These are phyloP conservation scores for Pteropus alecto DNA, from an alignment of 2,113 vertebrate species.

Conservation along the genomic window DNA sequence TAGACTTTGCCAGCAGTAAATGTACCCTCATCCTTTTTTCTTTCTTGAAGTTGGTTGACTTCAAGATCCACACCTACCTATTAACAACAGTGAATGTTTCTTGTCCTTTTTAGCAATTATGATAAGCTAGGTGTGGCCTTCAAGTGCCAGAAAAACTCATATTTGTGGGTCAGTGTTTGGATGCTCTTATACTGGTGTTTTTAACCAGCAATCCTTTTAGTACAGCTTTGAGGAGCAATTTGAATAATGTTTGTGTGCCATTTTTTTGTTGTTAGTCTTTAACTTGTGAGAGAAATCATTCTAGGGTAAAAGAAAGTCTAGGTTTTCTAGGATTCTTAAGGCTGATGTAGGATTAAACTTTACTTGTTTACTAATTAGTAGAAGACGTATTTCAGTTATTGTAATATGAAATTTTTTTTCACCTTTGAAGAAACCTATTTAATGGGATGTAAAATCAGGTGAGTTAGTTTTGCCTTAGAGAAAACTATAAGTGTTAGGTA, in stretches of 20 bases:
- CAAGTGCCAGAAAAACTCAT: not conserved
- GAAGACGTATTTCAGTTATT: not conserved
- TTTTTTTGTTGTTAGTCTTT: not conserved
- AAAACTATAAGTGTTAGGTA: not conserved
- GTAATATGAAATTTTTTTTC: not conserved
- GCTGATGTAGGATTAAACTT: not conserved
- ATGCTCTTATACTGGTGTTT: not conserved
- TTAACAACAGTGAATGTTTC: constrained; percentile 23
- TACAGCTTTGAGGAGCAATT: not conserved
- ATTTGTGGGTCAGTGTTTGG: not conserved
- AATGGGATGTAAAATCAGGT: not conserved
- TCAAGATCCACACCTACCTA: not conserved
- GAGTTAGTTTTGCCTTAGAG: constrained; percentile 1
- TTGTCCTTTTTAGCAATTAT: not conserved
- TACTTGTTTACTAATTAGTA: not conserved
- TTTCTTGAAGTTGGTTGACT: not conserved
- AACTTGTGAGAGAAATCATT: not conserved
- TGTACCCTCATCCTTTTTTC: not conserved
- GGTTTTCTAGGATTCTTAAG: not conserved
- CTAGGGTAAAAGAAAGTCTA: not conserved
- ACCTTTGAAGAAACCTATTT: not conserved
- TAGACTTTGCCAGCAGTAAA: not conserved
- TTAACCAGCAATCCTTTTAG: not conserved
- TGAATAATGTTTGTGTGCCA: not conserved
- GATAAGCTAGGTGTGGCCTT: not conserved